These are phyloP conservation scores for Trogon melanurus DNA, from an alignment of 2,113 vertebrate genomes.

Conservation along the genomic window DNA sequence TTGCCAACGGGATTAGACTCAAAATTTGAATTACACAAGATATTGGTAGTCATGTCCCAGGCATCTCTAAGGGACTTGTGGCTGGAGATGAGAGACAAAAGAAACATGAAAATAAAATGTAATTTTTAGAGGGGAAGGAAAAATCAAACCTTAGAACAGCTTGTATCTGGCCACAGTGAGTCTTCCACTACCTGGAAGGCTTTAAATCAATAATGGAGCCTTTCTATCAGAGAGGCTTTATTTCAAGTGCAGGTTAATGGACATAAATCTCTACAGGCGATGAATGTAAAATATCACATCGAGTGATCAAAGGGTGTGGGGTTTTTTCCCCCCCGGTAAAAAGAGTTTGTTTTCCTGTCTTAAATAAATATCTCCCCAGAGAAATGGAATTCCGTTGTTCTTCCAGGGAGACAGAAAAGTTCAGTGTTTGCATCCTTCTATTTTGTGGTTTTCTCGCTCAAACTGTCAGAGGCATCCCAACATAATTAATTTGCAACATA, in stretches of 20 bases:
- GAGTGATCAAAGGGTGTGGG: not conserved
- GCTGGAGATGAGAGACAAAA: not conserved
- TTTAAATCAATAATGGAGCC: conserved; percentile 9
- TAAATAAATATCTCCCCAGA: not conserved
- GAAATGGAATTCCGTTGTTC: not conserved
- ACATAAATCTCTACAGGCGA: conserved; percentile 7
- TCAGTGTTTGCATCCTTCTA: not conserved
- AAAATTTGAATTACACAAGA: not conserved
- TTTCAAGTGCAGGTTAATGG: conserved; percentile 20
- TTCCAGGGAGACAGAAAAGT: not conserved
- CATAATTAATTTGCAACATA: not conserved
- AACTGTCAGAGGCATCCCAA: not conserved
- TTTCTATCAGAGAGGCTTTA: conserved; percentile 8
- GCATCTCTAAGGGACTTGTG: not conserved
- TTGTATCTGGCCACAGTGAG: not conserved
- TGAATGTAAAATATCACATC: not conserved
- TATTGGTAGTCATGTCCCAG: not conserved
- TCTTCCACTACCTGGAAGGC: not conserved
- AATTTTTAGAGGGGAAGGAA: not conserved
- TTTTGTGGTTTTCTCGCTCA: not conserved
- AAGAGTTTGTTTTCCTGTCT: not conserved
- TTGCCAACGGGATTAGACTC: not conserved
- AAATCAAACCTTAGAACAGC: not conserved
- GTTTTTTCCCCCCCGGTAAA: not conserved
- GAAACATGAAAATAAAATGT: not conserved